Percentiles rank a stretch among this genome's conserved stretches.
These are phyloP conservation scores for Scolopax bukidnonensis DNA, from an alignment of 2,797 vertebrate genomes.

Conservation along the genomic window DNA sequence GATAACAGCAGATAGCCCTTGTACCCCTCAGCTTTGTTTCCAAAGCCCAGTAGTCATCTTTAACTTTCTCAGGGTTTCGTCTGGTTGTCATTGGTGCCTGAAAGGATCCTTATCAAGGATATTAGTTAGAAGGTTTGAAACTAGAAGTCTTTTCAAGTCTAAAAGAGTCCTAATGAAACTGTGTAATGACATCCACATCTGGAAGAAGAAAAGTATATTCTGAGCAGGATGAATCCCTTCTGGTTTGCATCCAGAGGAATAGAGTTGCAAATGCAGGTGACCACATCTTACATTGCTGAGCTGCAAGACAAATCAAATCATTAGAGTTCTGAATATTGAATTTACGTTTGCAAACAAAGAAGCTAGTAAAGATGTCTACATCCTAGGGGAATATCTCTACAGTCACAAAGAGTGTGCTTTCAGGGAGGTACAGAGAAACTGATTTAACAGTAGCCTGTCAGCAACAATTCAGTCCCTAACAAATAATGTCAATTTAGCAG, in stretches of 20 bases:
- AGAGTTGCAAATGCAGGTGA: background rate
- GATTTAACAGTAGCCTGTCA: background rate
- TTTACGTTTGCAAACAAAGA: background rate
- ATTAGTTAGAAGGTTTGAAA: background rate
- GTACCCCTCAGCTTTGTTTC: background rate
- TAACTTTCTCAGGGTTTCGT: background rate
- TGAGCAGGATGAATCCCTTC: background rate
- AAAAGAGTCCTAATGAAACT: background rate
- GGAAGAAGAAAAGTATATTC: background rate
- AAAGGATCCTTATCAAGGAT: background rate
- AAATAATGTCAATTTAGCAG: background rate
- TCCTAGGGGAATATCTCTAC: background rate
- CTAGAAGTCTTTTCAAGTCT: background rate
- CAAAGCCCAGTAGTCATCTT: background rate
- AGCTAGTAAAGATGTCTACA: background rate
- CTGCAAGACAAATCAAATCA: background rate
- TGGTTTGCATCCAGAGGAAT: background rate
- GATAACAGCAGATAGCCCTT: background rate
- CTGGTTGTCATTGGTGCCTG: background rate
- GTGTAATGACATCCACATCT: background rate
- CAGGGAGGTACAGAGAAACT: background rate
- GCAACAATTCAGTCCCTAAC: background rate
- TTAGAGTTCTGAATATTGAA: background rate
- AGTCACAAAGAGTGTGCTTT: background rate
- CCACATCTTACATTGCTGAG: background rate